Evolutionary conservation across 2,797 vertebrate genomes (phyloP), one percentile per base, ranked within the genome.

Genomic region (Galaxias olidus): DNA sequence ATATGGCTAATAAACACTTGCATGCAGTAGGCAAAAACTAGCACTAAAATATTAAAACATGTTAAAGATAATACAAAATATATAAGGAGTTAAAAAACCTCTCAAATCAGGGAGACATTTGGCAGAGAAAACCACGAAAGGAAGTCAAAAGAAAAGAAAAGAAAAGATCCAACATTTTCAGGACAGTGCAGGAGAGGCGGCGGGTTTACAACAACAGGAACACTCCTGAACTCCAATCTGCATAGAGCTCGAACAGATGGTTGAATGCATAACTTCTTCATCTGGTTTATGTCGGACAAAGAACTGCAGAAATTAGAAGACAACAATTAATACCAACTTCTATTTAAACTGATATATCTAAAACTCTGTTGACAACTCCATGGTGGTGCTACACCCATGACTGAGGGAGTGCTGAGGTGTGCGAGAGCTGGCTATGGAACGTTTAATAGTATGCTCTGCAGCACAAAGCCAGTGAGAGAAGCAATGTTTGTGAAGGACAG

Each of bases 251-350:
- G 45, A 7, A 4, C 9, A n/a, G 59, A 62, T 60, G 73, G 69
- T 68, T 78, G 79, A 72, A 75, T 57, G 18, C 10, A 52, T 66
- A 58, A 61, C 51, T 30, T 17, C 9, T 61, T 61, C 62, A 71
- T 49, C 45, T 59, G 59, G 63, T 75, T 85, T 90, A 99, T 72
- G 97, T 98, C 46, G 98, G 98, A 89, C 98, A 99, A 56, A 99
- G 90, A 79, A 99, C 98, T 99, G 91, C 13, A 88, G 86, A 84
- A 82, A 85, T 52, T 84, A 79, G 72, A 75, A 61, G 11, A 67
- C 58, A 76, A 65, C 74, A 58, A 14, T 69, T 42, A 63, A 69
- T 8, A 13, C 53, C 4, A 1, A 10, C 19, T 6, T 19, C 42
- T 45, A 30, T 30, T 30, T 30, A 30, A 30, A 30, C 30, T 2